Conservation (phyloP, 2,797 vertebrate genomes). For the Epinephelus awoara region DNA sequence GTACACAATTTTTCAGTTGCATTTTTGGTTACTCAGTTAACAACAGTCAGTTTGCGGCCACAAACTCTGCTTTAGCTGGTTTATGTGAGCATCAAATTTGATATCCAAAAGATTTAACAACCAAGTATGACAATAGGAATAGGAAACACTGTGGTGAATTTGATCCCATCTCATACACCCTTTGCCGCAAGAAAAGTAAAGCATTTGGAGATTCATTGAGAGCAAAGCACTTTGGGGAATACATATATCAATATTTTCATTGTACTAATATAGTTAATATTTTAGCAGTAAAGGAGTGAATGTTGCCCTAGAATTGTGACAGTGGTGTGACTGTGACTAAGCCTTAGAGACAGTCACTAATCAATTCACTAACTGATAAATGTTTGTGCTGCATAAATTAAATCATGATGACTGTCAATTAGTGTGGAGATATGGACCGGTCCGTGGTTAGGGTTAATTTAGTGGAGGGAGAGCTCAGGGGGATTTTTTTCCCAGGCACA, state of each 20-base stretch:
- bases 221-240: neutral
- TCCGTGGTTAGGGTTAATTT: constrained; percentile 47
- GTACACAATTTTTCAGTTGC: neutral
- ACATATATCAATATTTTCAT: neutral
- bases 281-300: constrained; percentile 9
- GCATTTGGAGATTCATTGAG: neutral
- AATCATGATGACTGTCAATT: constrained; percentile 39
- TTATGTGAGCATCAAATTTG: neutral
- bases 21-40: neutral
- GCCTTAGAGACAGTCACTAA: constrained; percentile 55
- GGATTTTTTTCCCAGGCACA: constrained; percentile 1
- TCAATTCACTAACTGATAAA: constrained; percentile 58
- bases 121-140: neutral
- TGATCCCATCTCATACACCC: neutral
- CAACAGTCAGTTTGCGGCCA: neutral
- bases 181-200: neutral
- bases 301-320: constrained; percentile 1
- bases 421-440: constrained; percentile 20
- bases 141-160: neutral
- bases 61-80: neutral
- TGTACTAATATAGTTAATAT: neutral
- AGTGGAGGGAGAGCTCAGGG: constrained; percentile 19
- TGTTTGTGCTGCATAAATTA: constrained; percentile 60
- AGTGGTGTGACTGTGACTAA: constrained; percentile 51
- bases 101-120: neutral